Base-by-base conservation (phyloP, 1,140 invertebrate genomes). In the Planococcus citri region DNA sequence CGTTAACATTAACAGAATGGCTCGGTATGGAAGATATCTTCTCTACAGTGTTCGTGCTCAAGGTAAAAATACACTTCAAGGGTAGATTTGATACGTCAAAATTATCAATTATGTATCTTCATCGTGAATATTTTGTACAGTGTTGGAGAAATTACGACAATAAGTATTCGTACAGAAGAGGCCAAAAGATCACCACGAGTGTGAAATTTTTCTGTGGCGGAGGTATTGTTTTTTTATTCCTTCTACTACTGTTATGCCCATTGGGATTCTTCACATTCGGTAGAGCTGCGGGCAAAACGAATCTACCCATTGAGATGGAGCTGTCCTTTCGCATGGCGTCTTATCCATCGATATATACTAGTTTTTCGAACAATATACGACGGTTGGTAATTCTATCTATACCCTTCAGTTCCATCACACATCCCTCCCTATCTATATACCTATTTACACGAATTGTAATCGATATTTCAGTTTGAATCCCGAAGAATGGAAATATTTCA, bases 21-120 rank as follows among this genome's bases (percentile, higher is more conserved):
- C 37, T 72, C 6, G 69, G 69, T 27, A 70, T 72, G 71, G 71
- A 72, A 8, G 69, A 70, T 25, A 64, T 72, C 0, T 72, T 68
- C 33, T 17, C 22, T 0, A 41, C 64, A 10, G 58, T 70, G 10
- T 72, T 57, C 33, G 25, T 24, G n/a, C 17, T 69, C 1, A 72
- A 72, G 27, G 71, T 70, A 72, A 1, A 41, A 33, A 24, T 27
- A 67, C 6, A n/a, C 2, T 67, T 2, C 29, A n/a, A n/a, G n/a
- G n/a, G n/a, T n/a, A n/a, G n/a, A n/a, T n/a, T n/a, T n/a, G n/a
- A 33, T 51, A 20, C 17, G 4, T 51, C 41, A 51, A 6, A n/a
- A 51, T 9, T 6, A 51, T 33, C 12, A 12, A 33, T 33, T n/a
- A 6, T 17, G 25, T 6, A 27, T 64, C 3, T 22, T 24, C 10